Evolutionary conservation across 2,797 vertebrate genomes (phyloP).

Genomic region (Leucoraja ocellata): DNA sequence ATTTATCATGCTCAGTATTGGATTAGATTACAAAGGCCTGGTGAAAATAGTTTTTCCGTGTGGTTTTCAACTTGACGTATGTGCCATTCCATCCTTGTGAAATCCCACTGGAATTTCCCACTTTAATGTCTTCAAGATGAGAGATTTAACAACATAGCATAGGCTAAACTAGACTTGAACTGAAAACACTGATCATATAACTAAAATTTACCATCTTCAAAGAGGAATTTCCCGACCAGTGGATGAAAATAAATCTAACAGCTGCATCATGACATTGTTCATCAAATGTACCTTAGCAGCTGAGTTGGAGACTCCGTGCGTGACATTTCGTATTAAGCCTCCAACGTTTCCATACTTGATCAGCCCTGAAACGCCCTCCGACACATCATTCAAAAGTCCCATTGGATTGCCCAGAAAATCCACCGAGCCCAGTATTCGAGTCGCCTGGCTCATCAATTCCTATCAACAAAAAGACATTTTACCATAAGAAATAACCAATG

Average conservation of each 20-base stretch:
- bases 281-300: slow-evolving; percentile 82
- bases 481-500: neutral
- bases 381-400: slow-evolving; percentile 86
- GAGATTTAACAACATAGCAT: neutral
- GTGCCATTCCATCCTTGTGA: neutral
- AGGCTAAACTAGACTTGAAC: neutral
- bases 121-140: neutral
- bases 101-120: neutral
- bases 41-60: neutral
- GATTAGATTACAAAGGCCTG: neutral
- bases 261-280: neutral
- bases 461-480: slow-evolving; percentile 45
- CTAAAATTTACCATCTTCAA: neutral
- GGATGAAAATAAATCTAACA: neutral
- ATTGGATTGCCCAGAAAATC: slow-evolving; percentile 97
- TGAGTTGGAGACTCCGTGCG: slow-evolving; percentile 94
- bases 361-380: slow-evolving; percentile 84
- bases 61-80: neutral
- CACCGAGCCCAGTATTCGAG: slow-evolving; percentile 90
- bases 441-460: slow-evolving; percentile 92
- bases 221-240: neutral
- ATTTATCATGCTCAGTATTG: neutral
- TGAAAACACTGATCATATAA: neutral
- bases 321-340: slow-evolving; percentile 89
- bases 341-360: slow-evolving; percentile 92